Percentiles rank a stretch among this genome's conserved stretches.
Evolutionary conservation across 2,888 invertebrate genomes (phyloP).

Genomic region (Prenolepis imparis): DNA sequence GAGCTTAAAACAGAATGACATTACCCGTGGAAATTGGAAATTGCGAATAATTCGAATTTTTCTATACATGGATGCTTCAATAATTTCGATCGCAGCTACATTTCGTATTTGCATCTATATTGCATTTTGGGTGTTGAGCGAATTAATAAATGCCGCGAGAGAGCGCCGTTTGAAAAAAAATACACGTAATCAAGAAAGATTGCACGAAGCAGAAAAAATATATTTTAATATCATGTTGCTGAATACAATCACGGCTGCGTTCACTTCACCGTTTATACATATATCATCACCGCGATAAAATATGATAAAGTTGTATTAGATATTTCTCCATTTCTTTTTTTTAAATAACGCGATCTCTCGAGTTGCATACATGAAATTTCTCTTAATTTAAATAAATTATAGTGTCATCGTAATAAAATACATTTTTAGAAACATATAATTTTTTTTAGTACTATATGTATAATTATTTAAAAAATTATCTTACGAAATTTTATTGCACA

Average conservation of each 20-base stretch:
- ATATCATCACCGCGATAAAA: not conserved
- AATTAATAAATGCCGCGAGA: slow-evolving; percentile 21
- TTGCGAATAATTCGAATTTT: not conserved
- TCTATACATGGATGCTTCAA: not conserved
- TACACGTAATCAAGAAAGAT: not conserved
- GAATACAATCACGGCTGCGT: not conserved
- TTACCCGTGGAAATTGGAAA: not conserved
- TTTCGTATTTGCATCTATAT: not conserved
- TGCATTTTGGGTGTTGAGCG: not conserved
- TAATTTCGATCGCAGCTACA: not conserved
- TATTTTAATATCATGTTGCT: slow-evolving; percentile 23
- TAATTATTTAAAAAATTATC: not conserved
- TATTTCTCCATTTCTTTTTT: not conserved
- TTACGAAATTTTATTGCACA: not conserved
- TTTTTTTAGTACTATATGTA: not conserved
- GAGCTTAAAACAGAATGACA: not conserved
- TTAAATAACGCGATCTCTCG: too few species aligned
- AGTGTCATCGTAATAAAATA: not conserved
- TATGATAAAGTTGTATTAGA: not conserved
- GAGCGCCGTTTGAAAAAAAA: slow-evolving; percentile 3
- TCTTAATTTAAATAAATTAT: not conserved
- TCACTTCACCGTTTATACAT: not conserved
- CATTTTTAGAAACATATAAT: not conserved
- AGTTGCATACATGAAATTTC: not conserved
- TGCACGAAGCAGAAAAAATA: slow-evolving; percentile 14